Conservation (phyloP, 2,113 vertebrate genomes). For the Copsychus sechellarum region DNA sequence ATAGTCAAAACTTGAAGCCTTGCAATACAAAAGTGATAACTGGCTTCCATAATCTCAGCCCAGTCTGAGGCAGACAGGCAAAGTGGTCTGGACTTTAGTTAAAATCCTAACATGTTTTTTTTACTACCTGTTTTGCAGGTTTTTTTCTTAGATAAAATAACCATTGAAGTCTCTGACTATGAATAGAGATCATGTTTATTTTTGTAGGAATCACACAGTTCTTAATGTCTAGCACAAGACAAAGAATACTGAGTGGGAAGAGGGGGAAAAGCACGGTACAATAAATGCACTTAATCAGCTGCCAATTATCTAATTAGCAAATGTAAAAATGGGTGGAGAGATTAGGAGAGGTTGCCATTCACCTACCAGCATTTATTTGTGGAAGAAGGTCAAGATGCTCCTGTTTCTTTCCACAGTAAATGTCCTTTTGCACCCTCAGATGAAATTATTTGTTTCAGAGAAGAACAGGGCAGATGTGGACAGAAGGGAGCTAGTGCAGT, state of each 20-base stretch:
- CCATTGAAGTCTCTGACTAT: not conserved
- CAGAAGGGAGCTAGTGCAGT: not conserved
- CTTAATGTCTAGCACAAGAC: not conserved
- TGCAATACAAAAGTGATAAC: not conserved
- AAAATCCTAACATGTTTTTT: not conserved
- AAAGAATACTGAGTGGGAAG: not conserved
- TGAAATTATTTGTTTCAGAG: not conserved
- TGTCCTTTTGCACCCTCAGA: not conserved
- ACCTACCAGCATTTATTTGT: not conserved
- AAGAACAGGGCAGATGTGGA: not conserved
- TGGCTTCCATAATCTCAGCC: not conserved
- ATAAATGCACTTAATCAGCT: not conserved
- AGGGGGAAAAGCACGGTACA: not conserved
- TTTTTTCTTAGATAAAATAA: not conserved
- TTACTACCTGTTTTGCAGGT: not conserved
- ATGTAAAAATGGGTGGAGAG: not conserved
- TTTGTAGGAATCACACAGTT: not conserved
- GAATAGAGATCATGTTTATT: not conserved
- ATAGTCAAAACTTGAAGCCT: not conserved
- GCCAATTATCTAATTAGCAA: not conserved
- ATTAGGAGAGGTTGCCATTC: fast-evolving
- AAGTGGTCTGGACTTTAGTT: not conserved
- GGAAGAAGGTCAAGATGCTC: not conserved
- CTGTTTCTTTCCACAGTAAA: not conserved
- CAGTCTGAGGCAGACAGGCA: not conserved